phyloP scores from a whole-genome alignment of 1,140 invertebrate species.

The Lineus longissimus region DNA sequence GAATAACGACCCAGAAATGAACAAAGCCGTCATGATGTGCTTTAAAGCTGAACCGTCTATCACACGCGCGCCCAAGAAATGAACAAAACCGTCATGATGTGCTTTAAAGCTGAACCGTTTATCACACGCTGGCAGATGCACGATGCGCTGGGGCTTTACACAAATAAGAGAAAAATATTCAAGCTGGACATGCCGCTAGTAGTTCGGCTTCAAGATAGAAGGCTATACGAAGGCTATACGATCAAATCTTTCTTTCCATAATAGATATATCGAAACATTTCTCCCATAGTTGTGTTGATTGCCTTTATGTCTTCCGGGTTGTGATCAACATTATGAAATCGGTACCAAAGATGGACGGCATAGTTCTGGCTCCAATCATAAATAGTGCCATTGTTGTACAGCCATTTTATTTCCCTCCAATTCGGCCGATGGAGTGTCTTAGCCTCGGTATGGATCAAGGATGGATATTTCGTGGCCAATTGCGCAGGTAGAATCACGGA shows the following conservation, averaged over 20 bases:
- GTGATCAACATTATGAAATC: neutral
- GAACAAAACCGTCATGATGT: too few relatives aligned
- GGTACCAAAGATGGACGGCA: constrained; percentile 10
- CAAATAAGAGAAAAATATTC: too few relatives aligned
- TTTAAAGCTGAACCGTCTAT: too few relatives aligned
- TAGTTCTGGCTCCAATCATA: constrained; percentile 17
- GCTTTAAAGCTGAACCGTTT: too few relatives aligned
- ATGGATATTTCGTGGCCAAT: constrained; percentile 10
- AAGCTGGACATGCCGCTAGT: too few relatives aligned
- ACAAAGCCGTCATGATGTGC: too few relatives aligned
- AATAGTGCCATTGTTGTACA: constrained; percentile 8
- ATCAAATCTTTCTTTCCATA: constrained; percentile 10
- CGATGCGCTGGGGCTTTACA: too few relatives aligned
- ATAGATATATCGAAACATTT: constrained; percentile 9
- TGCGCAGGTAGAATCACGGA: constrained; percentile 4
- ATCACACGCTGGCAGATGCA: too few relatives aligned
- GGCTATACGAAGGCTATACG: too few relatives aligned
- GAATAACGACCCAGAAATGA: too few relatives aligned
- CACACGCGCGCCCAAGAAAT: too few relatives aligned
- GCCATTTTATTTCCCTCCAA: constrained; percentile 16
- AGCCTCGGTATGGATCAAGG: constrained; percentile 22
- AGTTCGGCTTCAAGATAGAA: too few relatives aligned
- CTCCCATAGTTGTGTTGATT: constrained; percentile 10
- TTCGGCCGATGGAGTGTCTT: constrained; percentile 20
- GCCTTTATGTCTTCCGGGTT: constrained; percentile 8